Conservation (phyloP, 1,140 invertebrate species). For the Euglossa dilemma region DNA sequence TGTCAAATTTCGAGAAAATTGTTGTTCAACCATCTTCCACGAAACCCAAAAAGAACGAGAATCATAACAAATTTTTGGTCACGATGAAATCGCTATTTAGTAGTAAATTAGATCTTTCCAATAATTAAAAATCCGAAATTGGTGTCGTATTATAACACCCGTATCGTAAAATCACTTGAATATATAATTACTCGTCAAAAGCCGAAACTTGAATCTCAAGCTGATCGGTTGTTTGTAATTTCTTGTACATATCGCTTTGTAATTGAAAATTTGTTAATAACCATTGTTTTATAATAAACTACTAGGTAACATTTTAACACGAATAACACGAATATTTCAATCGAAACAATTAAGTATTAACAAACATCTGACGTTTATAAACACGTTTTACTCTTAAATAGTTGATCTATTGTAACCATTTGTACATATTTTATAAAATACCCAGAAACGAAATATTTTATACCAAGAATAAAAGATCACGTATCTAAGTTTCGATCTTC, state of each 20-base stretch:
- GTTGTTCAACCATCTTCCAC: not conserved
- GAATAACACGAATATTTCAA: not conserved
- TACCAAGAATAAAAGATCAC: conserved; percentile 4
- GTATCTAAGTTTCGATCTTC: too few relatives aligned
- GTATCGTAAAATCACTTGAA: not conserved
- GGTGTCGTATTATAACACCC: not conserved
- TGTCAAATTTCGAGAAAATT: conserved; percentile 45
- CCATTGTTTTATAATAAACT: not conserved
- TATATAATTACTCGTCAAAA: too few relatives aligned
- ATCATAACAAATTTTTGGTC: conserved; percentile 13
- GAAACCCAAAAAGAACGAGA: not conserved
- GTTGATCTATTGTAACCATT: not conserved
- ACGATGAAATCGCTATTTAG: conserved; percentile 44
- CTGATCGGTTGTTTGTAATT: not conserved
- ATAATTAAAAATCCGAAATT: not conserved
- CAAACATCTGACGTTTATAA: not conserved
- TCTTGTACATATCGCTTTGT: not conserved
- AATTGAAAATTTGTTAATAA: not conserved
- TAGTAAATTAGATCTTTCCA: not conserved
- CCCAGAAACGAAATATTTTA: not conserved
- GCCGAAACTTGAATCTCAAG: not conserved
- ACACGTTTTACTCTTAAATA: not conserved
- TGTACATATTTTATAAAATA: conserved; percentile 3
- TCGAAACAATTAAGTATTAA: not conserved
- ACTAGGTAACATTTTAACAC: not conserved